These are phyloP conservation scores for Spialia ferax DNA, from an alignment of 2,888 invertebrate species.

Conservation along the genomic window DNA sequence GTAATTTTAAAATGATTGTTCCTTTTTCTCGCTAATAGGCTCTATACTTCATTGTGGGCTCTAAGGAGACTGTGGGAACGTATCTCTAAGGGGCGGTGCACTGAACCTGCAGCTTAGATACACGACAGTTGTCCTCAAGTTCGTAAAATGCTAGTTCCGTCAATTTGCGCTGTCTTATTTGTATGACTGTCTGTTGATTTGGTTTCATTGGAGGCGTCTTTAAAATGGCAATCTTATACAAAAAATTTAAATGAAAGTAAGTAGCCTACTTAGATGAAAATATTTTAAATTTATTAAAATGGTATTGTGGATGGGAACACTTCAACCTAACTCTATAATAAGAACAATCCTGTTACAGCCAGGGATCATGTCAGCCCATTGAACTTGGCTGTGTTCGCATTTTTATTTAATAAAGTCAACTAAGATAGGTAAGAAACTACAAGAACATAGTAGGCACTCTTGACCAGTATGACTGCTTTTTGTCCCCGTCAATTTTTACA, in stretches of 20 bases:
- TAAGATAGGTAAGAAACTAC: too few species aligned
- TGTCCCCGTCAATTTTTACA: slow-evolving; percentile 55
- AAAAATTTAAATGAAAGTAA: too few species aligned
- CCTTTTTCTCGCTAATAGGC: slow-evolving; percentile 49
- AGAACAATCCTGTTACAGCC: too few species aligned
- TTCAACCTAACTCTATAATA: too few species aligned
- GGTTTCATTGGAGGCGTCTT: not conserved
- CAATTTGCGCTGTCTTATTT: not conserved
- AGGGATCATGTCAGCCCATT: too few species aligned
- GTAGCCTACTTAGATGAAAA: too few species aligned
- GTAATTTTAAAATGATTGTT: not conserved
- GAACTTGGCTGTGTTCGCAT: too few species aligned
- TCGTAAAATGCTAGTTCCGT: not conserved
- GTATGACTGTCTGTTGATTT: not conserved
- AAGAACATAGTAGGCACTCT: slow-evolving; percentile 46
- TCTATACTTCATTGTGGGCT: slow-evolving; percentile 66
- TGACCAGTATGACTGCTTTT: slow-evolving; percentile 51
- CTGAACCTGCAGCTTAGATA: slow-evolving; percentile 60
- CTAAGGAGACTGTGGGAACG: slow-evolving; percentile 66
- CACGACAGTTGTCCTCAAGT: not conserved
- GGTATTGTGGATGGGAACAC: too few species aligned
- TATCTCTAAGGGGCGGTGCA: slow-evolving; percentile 57
- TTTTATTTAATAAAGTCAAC: too few species aligned
- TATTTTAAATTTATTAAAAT: too few species aligned
- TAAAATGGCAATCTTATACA: not conserved